Conservation (phyloP, 2,113 vertebrate species). For the Oreochromis niloticus region DNA sequence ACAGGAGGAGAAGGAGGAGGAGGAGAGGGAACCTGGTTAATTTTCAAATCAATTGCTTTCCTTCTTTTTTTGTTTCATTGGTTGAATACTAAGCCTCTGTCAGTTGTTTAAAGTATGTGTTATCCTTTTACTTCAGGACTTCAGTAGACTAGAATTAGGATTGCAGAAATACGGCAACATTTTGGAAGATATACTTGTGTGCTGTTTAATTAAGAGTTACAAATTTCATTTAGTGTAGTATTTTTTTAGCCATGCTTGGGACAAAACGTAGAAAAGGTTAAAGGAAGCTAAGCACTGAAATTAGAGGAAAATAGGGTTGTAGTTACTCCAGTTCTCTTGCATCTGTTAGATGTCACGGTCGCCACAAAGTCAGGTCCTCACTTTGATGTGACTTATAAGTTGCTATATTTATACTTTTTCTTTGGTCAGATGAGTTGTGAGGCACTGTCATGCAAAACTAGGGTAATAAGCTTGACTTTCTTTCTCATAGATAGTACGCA, state of each 20-base stretch:
- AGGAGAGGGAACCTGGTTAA: constrained; percentile 14
- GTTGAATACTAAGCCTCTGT: neutral
- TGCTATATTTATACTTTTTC: neutral
- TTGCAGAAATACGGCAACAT: neutral
- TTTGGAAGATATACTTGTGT: neutral
- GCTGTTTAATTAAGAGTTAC: neutral
- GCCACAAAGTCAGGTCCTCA: neutral
- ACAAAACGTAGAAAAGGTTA: neutral
- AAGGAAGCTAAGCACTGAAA: neutral
- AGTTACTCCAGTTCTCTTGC: neutral
- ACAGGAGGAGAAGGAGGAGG: constrained; percentile 44
- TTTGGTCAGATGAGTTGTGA: neutral
- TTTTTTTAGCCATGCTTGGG: neutral
- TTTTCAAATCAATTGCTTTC: neutral
- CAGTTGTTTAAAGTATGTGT: neutral
- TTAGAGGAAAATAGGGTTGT: neutral
- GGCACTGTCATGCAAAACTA: neutral
- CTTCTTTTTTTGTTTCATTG: neutral
- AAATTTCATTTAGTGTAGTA: accelerated
- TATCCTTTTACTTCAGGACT: neutral
- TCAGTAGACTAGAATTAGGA: neutral
- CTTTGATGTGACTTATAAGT: neutral
- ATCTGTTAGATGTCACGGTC: accelerated
- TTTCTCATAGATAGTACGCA: accelerated
- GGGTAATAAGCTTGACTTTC: accelerated